A percentile compares a stretch with the other conserved stretches of the same genome.
Conservation (phyloP, 2,113 vertebrate species). For the Martes martes region DNA sequence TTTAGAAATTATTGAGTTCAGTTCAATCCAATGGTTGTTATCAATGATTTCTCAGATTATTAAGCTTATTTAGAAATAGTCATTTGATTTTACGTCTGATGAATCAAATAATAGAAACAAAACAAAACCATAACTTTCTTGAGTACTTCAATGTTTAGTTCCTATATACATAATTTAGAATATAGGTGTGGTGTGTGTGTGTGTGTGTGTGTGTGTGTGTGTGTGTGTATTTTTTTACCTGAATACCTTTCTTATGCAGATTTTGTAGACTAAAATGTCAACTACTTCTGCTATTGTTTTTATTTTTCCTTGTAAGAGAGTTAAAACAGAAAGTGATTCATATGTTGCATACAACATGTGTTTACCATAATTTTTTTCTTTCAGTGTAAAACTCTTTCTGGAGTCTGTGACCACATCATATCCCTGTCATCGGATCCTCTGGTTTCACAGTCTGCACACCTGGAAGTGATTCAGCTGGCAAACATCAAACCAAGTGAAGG, state of each 20-base stretch:
- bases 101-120: conserved; percentile 34
- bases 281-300: neutral
- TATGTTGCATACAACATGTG: neutral
- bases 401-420: conserved; percentile 89
- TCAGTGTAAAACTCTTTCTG: conserved; percentile 90
- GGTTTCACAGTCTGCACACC: conserved; percentile 89
- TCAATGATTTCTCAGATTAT: conserved; percentile 7
- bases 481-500: conserved; percentile 92
- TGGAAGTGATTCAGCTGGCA: conserved; percentile 89
- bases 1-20: neutral
- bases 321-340: neutral
- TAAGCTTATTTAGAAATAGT: neutral
- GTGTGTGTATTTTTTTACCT: neutral
- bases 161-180: conserved; percentile 7
- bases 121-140: neutral
- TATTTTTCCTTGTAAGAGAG: conserved; percentile 18
- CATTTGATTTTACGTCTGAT: neutral
- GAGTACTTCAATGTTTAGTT: neutral
- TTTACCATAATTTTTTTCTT: conserved; percentile 45
- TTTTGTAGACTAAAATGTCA: conserved; percentile 41
- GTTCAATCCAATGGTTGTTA: neutral
- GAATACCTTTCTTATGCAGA: neutral
- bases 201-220: neutral
- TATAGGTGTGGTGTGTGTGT: neutral
- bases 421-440: conserved; percentile 88